Evolutionary conservation across 2,113 vertebrate species (phyloP).

Genomic region (Uria lomvia): DNA sequence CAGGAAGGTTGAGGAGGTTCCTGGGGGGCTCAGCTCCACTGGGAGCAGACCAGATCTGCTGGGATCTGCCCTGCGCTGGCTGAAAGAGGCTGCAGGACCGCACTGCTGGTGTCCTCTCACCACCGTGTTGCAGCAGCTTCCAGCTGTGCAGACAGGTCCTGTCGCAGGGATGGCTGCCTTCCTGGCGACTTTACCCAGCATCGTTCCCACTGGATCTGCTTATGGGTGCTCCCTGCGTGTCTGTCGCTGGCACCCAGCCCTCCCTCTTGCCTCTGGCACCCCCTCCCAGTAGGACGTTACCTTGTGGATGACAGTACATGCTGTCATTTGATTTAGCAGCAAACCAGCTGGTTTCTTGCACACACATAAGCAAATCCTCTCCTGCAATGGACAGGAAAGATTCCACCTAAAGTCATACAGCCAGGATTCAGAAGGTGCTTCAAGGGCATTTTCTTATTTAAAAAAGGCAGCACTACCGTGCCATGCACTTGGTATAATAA

Average conservation of each 20-base stretch:
- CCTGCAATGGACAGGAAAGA: background rate
- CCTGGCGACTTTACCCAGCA: background rate
- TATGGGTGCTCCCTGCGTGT: fast-evolving
- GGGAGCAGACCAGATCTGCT: background rate
- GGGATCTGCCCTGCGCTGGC: background rate
- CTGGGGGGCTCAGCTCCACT: background rate
- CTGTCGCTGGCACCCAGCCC: fast-evolving
- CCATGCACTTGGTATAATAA: background rate
- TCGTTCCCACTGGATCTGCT: fast-evolving
- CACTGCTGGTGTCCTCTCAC: fast-evolving
- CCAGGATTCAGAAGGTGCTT: background rate
- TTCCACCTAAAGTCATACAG: background rate
- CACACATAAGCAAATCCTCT: background rate
- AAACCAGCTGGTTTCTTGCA: background rate
- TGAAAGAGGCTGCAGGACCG: background rate
- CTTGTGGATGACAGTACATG: background rate
- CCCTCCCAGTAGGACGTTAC: background rate
- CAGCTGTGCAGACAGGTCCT: background rate
- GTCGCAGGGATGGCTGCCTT: fast-evolving
- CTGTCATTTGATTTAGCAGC: background rate
- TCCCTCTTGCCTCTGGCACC: background rate
- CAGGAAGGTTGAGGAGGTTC: background rate
- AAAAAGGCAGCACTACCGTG: background rate
- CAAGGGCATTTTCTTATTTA: background rate
- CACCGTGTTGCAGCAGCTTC: fast-evolving